Evolutionary conservation across 2,888 invertebrate genomes (phyloP), one percentile per base, ranked within the genome.

Genomic region (Eilema sororculum): DNA sequence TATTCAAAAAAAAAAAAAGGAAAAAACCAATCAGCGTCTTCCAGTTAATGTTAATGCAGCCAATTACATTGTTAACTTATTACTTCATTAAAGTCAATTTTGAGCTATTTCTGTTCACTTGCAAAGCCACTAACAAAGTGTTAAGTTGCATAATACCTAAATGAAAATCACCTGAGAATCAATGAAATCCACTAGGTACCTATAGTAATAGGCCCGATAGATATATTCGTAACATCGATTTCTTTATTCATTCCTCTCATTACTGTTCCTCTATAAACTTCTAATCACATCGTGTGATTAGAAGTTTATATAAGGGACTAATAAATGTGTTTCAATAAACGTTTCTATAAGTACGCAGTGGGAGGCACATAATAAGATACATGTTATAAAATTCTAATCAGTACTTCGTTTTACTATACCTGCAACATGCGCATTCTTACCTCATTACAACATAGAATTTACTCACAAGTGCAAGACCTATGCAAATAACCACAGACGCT

Each of bases 401-500:
- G 68, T 41, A 10, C 25, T 69, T 67, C 28, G 52, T 66, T 30
- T 28, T 60, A 25, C 60, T 30, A 12, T 28, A 61, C 16, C 13
- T 33, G 71, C 72, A 74, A 69, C 67, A 72, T 9, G 13, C 28
- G 9, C 61, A 72, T 60, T 58, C 58, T 16, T 3, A 56, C 56
- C 28, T 30, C 70, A 63, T 65, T 59, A 41, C 37, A 24, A 22
- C 30, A 24, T 28, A 64, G 63, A 30, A 62, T n/a, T 59, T 66
- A 22, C 37, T 56, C 66, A 62, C 22, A 68, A 64, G 57, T 59
- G 41, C 63, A 65, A 71, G 46, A 37, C 68, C 41, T 67, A 77
- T 81, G 80, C 68, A 75, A 75, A 79, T 77, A 71, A 33, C 57
- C 41, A 24, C 41, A 73, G 13, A 57, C 59, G 59, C 25, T 64